phyloP scores from a whole-genome alignment of 2,113 vertebrate genomes.

The Carettochelys insculpta region DNA sequence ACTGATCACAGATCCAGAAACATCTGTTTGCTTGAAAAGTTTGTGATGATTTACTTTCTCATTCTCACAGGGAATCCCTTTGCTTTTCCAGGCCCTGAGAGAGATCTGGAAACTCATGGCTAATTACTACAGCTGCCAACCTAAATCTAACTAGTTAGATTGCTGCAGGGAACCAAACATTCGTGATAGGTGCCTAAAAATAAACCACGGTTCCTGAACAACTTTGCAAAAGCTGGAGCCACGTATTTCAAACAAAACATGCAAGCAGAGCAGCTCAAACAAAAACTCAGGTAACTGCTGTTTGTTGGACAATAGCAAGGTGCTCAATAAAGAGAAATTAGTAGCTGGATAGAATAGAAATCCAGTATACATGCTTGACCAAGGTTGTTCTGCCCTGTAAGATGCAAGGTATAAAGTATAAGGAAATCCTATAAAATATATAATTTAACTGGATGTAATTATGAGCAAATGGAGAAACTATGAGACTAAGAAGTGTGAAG shows the following conservation, averaged over 20 bases:
- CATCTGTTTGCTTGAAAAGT: background rate
- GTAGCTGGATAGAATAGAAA: background rate
- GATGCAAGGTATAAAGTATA: background rate
- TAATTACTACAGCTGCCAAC: slow-evolving; percentile 8
- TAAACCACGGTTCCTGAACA: background rate
- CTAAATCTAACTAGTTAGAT: background rate
- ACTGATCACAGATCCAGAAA: background rate
- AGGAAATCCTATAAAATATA: background rate
- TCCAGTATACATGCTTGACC: background rate
- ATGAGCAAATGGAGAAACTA: background rate
- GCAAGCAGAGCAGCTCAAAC: background rate
- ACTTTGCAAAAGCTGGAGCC: slow-evolving; percentile 2
- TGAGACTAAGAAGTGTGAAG: background rate
- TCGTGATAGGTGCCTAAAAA: background rate
- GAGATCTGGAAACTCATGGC: background rate
- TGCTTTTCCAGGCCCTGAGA: background rate
- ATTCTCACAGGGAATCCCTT: background rate
- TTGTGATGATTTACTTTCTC: background rate
- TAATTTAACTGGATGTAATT: background rate
- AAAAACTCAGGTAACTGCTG: background rate
- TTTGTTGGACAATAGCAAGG: background rate
- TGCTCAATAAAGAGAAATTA: background rate
- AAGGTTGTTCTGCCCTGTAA: background rate
- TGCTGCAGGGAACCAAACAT: slow-evolving; percentile 25
- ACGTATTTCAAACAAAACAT: slow-evolving; percentile 33